A percentile compares a stretch with the other conserved stretches of the same genome.
These are phyloP conservation scores for Thelaira solivaga DNA, from an alignment of 2,888 invertebrate genomes.

Conservation along the genomic window DNA sequence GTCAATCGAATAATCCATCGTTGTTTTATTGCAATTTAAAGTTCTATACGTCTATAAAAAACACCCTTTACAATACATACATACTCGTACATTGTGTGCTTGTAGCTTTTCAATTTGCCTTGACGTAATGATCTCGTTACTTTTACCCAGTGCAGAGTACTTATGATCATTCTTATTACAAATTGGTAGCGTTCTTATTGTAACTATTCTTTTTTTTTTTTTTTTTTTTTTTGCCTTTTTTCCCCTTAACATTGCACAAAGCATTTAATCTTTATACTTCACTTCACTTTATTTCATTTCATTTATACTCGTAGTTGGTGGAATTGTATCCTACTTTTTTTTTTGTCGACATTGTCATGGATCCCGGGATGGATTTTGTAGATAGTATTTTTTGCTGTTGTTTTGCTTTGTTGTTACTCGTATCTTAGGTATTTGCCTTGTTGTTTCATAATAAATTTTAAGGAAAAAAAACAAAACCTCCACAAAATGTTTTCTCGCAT, in stretches of 20 bases:
- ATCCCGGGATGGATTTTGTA: conserved; percentile 29
- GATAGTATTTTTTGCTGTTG: conserved; percentile 18
- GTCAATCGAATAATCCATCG: no score
- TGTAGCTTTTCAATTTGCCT: conserved; percentile 35
- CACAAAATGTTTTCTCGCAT: conserved; percentile 32
- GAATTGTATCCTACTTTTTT: background rate
- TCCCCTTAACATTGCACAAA: conserved; percentile 19
- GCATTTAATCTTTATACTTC: conserved; percentile 52
- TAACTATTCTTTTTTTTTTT: background rate
- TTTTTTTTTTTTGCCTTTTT: background rate
- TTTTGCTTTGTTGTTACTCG: conserved; percentile 21
- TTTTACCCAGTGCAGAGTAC: conserved; percentile 21
- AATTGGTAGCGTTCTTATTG: conserved; percentile 37
- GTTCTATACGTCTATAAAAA: no score
- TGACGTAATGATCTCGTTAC: conserved; percentile 55
- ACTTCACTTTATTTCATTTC: no score
- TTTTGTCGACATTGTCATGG: conserved; percentile 6
- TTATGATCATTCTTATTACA: conserved; percentile 38
- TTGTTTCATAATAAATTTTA: conserved; percentile 58
- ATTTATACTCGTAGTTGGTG: background rate
- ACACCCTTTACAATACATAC: no score
- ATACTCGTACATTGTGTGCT: background rate
- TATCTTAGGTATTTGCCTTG: conserved; percentile 50
- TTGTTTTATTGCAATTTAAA: no score
- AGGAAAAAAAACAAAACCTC: conserved; percentile 22